Base-by-base conservation (phyloP, 2,888 invertebrate species). In the Cheilosia pagana region DNA sequence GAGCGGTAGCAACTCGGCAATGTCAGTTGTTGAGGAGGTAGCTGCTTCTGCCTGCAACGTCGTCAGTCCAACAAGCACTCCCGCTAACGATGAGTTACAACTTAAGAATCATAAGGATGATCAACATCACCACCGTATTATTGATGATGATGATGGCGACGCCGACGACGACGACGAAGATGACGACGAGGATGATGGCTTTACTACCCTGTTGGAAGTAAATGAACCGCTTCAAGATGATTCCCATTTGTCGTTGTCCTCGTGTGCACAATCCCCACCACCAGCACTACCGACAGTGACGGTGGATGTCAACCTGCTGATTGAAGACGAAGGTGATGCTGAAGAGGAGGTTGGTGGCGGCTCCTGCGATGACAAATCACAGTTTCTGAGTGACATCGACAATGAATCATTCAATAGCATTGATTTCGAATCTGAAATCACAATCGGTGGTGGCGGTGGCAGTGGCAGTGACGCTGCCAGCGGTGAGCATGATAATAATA, bases 381-480 rank as follows among this genome's bases (percentile, higher is more conserved):
- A 90, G 88, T 89, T 90, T 88, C 89, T 91, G 88, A 92, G 91
- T 89, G 92, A 92, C 89, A 90, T 91, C 87, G 92, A 92, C 89
- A 88, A 92, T 89, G 92, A 92, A 90, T 92, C 92, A 83, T 90
- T 92, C 89, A 92, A 92, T 88, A 92, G 92, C 88, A 92, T 92
- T 88, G 92, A 92, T 89, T 92, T 92, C 88, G 92, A 92, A 87
- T 90, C 92, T 83, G 92, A 92, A 89, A 91, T 92, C 88, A 90
- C 90, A 88, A 91, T 91, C 87, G 91, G 89, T 87, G 89, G 90
- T 87, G 76, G 79, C 70, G 65, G 67, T 31, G 67, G 75, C 59
- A 70, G 59, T 74, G 70, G 76, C 76, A 71, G 72, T 67, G 45
- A 2, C 52, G 25, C 65, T 31, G n/a, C 53, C 67, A 77, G 65